Evolutionary conservation across 2,113 vertebrate species (phyloP), one percentile per base, ranked within the genome.

Genomic region (Asarcornis scutulata): DNA sequence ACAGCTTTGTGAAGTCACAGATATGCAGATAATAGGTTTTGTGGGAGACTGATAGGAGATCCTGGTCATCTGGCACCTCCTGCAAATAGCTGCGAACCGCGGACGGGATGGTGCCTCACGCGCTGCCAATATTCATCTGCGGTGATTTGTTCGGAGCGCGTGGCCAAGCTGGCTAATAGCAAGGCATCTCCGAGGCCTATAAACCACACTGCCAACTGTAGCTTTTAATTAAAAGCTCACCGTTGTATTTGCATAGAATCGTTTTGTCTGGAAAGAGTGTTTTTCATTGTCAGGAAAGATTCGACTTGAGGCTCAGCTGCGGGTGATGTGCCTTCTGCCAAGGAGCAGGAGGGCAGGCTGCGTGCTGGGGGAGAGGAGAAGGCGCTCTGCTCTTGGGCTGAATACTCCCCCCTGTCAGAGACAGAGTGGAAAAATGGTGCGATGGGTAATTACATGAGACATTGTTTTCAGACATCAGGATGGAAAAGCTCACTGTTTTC

Each of bases 181-280:
- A 75, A 0, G 53, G 21, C n/a, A 2, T 75, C 91, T 52, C 63
- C 0, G 36, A 79, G 79, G 67, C 84, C 89, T 75, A 6, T 13
- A 2, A 1, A 29, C 20, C 17, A 0, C 2, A 0, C 79, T 91
- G 93, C 95, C 96, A 95, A 91, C 62, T 3, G 63, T 88, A 55
- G 88, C 67, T 80, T 88, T 83, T 91, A 94, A 91, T 95, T 93
- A 90, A 96, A 86, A 10, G 16, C 72, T 66, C 79, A 74, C 79
- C 5, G 8, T 83, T 73, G 67, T 69, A 10, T 93, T 85, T 84
- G 58, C 58, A 4, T 55, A 21, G 58, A 69, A 55, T 52, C 72
- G 72, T 88, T 94, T 62, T 69, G 88, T 86, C 82, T 88, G 79
- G 74, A 31, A 89, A 64, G 64, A 38, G 50, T 12, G 79, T 23